phyloP scores from a whole-genome alignment of 2,113 vertebrate species.

The Sceloporus undulatus region DNA sequence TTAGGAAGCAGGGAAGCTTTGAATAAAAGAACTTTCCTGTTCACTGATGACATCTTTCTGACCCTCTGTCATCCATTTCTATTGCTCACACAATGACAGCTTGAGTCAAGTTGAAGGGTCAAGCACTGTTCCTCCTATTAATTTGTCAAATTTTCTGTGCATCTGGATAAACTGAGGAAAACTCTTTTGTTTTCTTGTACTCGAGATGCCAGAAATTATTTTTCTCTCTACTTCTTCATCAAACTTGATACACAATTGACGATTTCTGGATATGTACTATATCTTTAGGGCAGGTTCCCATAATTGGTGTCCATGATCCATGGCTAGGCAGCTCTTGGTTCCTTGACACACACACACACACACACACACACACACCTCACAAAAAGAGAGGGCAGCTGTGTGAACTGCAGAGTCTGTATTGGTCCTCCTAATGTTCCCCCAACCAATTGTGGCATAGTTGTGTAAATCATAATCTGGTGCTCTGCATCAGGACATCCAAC shows the following conservation, averaged over 20 bases:
- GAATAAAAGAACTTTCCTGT: conserved; percentile 2
- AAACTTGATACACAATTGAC: neutral
- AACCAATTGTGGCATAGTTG: neutral
- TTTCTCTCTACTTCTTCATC: neutral
- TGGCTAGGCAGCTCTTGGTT: neutral
- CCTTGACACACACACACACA: neutral
- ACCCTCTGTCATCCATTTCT: conserved; percentile 26
- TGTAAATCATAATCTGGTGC: neutral
- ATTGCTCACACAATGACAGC: neutral
- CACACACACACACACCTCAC: neutral
- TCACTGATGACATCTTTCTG: conserved; percentile 11
- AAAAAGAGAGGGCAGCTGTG: neutral
- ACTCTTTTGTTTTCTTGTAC: neutral
- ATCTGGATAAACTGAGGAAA: neutral
- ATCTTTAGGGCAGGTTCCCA: neutral
- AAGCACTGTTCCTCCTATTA: neutral
- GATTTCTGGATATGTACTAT: neutral
- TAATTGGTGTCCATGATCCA: neutral
- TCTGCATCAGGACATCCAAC: neutral
- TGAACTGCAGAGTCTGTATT: neutral
- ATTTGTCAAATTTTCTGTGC: conserved; percentile 7
- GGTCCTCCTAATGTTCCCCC: neutral
- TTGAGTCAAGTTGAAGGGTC: conserved; percentile 7
- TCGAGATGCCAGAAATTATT: neutral
- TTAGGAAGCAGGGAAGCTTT: conserved; percentile 18